Evolutionary conservation across 2,888 invertebrate genomes (phyloP).

Genomic region (Cenopis cana): DNA sequence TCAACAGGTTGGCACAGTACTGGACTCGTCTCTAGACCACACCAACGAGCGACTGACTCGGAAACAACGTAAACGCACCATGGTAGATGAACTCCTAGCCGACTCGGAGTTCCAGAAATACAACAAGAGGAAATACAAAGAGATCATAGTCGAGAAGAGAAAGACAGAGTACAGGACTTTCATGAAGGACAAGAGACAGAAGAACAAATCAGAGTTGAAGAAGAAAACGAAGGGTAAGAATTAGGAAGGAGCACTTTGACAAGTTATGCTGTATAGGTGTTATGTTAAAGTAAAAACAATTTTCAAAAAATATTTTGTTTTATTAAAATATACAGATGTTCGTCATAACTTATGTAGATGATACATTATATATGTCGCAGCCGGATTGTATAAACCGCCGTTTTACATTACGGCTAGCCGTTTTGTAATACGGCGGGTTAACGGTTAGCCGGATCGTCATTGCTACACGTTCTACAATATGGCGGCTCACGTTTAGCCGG

Average conservation of each 20-base stretch:
- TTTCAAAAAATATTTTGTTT: slow-evolving; percentile 28
- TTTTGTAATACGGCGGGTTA: too few relatives aligned
- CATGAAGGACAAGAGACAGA: slow-evolving; percentile 90
- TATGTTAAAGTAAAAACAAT: slow-evolving; percentile 41
- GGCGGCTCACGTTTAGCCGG: too few relatives aligned
- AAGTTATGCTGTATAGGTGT: neutral
- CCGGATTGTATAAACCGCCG: too few relatives aligned
- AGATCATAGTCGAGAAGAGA: slow-evolving; percentile 89
- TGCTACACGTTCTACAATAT: too few relatives aligned
- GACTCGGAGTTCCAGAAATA: slow-evolving; percentile 94
- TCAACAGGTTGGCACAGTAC: slow-evolving; percentile 89
- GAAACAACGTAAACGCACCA: slow-evolving; percentile 93
- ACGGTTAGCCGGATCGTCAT: too few relatives aligned
- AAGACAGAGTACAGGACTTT: slow-evolving; percentile 90
- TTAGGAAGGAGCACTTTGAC: slow-evolving; percentile 39
- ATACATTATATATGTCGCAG: too few relatives aligned
- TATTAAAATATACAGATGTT: neutral
- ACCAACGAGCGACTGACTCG: slow-evolving; percentile 93
- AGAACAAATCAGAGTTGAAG: slow-evolving; percentile 81
- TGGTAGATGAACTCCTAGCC: slow-evolving; percentile 96
- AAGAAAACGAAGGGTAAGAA: slow-evolving; percentile 64
- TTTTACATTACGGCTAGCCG: too few relatives aligned
- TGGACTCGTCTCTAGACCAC: slow-evolving; percentile 95
- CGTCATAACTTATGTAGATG: neutral
- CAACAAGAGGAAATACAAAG: slow-evolving; percentile 92